Conservation (phyloP, 2,113 vertebrate species). For the Athene cunicularia region DNA sequence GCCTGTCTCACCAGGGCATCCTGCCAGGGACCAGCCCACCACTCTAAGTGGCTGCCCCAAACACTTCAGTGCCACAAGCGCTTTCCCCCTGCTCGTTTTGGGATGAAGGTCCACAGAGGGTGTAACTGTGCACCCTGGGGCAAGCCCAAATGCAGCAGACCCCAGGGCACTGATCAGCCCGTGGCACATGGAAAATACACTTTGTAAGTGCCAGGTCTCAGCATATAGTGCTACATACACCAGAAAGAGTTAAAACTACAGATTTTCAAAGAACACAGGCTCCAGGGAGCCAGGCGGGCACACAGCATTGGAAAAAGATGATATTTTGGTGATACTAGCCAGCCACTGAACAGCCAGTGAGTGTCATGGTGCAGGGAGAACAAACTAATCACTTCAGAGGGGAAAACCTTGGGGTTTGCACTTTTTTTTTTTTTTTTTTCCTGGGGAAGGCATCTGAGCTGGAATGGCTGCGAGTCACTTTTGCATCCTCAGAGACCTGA, state of each 20-base stretch:
- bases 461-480: neutral
- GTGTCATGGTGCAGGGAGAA: neutral
- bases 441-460: neutral
- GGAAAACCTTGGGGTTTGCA: neutral
- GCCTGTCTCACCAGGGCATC: neutral
- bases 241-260: neutral
- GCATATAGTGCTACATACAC: neutral
- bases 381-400: fast-evolving
- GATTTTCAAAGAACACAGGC: neutral
- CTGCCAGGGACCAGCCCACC: neutral
- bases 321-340: neutral
- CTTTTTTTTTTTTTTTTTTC: neutral
- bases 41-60: neutral
- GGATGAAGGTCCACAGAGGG: neutral
- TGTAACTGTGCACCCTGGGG: neutral
- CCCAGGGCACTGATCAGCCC: fast-evolving
- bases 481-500: neutral
- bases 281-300: neutral
- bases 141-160: neutral
- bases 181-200: fast-evolving
- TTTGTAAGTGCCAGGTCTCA: neutral
- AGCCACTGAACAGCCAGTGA: fast-evolving
- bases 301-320: neutral
- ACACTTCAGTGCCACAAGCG: fast-evolving
- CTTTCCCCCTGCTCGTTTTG: neutral